Evolutionary conservation across 1,140 invertebrate species (phyloP).

Genomic region (Brachionus calyciflorus): DNA sequence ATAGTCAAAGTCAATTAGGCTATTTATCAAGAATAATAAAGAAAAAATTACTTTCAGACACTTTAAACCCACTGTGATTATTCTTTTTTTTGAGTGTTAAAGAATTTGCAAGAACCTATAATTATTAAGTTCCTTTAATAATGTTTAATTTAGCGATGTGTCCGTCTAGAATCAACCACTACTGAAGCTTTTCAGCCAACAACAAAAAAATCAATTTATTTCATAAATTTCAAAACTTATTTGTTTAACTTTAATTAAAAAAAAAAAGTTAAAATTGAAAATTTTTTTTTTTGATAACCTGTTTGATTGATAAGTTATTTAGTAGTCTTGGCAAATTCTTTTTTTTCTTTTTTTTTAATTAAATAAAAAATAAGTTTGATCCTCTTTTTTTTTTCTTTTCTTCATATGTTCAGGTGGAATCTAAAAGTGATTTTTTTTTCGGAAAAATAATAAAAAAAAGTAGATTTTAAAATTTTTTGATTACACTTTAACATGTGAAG

Average conservation of each 20-base stretch:
- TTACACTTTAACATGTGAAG: conserved; percentile 45
- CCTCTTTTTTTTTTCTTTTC: too few species aligned
- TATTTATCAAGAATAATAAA: too few species aligned
- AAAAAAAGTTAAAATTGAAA: not conserved
- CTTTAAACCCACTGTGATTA: too few species aligned
- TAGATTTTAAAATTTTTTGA: conserved; percentile 20
- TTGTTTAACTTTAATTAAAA: conserved; percentile 29
- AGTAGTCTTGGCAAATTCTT: not conserved
- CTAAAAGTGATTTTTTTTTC: too few species aligned
- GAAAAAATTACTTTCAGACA: too few species aligned
- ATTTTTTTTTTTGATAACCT: too few species aligned
- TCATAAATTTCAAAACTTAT: conserved; percentile 25
- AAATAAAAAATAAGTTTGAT: conserved; percentile 6
- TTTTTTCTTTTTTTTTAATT: not conserved
- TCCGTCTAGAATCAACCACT: not conserved
- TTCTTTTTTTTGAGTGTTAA: not conserved
- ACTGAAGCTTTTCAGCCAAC: not conserved
- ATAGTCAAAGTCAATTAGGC: too few species aligned
- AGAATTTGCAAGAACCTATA: too few species aligned
- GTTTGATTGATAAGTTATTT: conserved; percentile 35
- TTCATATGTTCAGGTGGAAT: conserved; percentile 37
- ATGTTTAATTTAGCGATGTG: conserved; percentile 32
- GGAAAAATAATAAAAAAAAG: not conserved
- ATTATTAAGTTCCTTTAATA: not conserved
- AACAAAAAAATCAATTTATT: not conserved